A percentile compares a stretch with the other conserved stretches of the same genome.
Evolutionary conservation across 1,140 invertebrate species (phyloP).

Genomic region (Brachystomella parvula): DNA sequence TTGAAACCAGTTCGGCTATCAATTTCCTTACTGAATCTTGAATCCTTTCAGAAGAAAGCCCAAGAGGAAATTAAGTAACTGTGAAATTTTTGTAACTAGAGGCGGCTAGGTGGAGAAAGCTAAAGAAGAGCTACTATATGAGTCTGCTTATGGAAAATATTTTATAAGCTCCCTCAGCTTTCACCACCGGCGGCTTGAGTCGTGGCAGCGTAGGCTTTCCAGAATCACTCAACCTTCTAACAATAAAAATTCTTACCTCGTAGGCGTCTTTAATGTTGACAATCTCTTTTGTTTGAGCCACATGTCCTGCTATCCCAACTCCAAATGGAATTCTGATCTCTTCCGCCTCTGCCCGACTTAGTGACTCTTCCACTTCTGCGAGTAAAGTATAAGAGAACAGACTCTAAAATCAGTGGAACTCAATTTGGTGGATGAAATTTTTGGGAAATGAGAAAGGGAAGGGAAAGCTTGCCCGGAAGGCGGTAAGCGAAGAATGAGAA

Average conservation of each 20-base stretch:
- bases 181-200: too few species aligned
- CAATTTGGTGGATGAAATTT: too few species aligned
- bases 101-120: too few species aligned
- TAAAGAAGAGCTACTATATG: too few species aligned
- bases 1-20: slow-evolving; percentile 86
- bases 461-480: too few species aligned
- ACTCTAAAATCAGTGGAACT: too few species aligned
- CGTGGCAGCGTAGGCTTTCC: too few species aligned
- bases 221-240: neutral
- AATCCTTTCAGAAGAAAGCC: slow-evolving; percentile 53
- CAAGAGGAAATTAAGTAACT: slow-evolving; percentile 33
- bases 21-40: slow-evolving; percentile 81
- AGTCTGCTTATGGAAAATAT: too few species aligned
- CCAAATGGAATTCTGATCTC: slow-evolving; percentile 67
- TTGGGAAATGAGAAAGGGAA: too few species aligned
- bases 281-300: slow-evolving; percentile 74
- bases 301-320: slow-evolving; percentile 78
- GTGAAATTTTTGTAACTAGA: too few species aligned
- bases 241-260: slow-evolving; percentile 48
- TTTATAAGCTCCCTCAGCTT: too few species aligned
- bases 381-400: slow-evolving; percentile 12
- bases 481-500: too few species aligned
- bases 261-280: slow-evolving; percentile 89
- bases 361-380: slow-evolving; percentile 66
- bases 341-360: slow-evolving; percentile 41